These are phyloP conservation scores for Sebastes jordani DNA, from an alignment of 2,797 vertebrate genomes.

Conservation along the genomic window DNA sequence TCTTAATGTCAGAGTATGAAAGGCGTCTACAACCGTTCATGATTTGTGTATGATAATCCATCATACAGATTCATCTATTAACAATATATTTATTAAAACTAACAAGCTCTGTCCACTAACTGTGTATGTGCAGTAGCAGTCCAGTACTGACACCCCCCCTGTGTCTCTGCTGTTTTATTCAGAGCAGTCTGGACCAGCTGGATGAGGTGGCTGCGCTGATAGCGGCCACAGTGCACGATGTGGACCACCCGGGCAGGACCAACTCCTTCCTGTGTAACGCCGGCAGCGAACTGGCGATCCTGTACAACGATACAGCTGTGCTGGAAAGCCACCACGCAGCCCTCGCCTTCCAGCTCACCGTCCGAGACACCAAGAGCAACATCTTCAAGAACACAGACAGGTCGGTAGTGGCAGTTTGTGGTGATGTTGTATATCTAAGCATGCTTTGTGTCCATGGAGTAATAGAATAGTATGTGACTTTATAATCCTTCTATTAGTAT, in stretches of 20 bases:
- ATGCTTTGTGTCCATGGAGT: not conserved
- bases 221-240: constrained; percentile 93
- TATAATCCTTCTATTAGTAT: not conserved
- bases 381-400: constrained; percentile 96
- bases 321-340: constrained; percentile 96
- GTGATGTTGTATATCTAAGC: no score
- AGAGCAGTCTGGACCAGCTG: constrained; percentile 91
- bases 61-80: not conserved
- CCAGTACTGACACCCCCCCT: not conserved
- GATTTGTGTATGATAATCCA: not conserved
- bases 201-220: constrained; percentile 94
- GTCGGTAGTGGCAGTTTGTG: constrained; percentile 64
- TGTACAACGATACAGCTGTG: constrained; percentile 95
- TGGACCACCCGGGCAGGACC: constrained; percentile 95
- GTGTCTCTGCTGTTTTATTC: constrained; percentile 2
- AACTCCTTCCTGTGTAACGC: constrained; percentile 97
- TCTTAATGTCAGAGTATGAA: not conserved
- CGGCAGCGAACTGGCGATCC: constrained; percentile 90
- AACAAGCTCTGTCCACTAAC: not conserved
- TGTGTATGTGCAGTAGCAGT: not conserved
- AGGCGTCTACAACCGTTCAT: no score
- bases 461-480: not conserved
- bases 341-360: constrained; percentile 95
- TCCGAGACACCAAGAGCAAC: constrained; percentile 90
- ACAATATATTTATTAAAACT: not conserved